Conservation (phyloP, 92 coral and sea anemone genomes). For the Hydrozoanthus gracilis region DNA sequence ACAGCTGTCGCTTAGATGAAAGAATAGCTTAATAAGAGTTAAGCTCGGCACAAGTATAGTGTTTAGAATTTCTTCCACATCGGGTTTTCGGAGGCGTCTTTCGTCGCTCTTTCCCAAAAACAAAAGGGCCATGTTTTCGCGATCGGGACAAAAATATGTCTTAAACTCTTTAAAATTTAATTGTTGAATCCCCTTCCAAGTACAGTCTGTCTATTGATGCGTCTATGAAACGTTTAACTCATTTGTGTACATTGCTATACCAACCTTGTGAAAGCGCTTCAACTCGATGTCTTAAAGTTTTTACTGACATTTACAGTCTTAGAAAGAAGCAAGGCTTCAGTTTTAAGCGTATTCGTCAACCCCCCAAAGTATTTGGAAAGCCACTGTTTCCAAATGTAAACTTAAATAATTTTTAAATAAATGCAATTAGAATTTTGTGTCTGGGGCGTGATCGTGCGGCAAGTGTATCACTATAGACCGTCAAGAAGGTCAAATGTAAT, state of each 20-base stretch:
- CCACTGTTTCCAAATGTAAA: constrained; percentile 47
- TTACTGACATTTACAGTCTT: neutral
- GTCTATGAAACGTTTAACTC: constrained; percentile 20
- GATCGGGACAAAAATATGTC: neutral
- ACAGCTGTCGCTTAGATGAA: constrained; percentile 42
- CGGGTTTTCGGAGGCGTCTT: neutral
- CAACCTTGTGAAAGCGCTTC: constrained; percentile 16
- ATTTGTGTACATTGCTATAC: neutral
- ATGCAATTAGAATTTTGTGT: constrained; percentile 44
- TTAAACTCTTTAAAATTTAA: constrained; percentile 20
- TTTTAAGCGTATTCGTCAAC: neutral
- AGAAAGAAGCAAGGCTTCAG: no score
- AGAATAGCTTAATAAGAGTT: constrained; percentile 31
- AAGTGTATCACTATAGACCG: constrained; percentile 26
- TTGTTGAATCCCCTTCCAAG: neutral
- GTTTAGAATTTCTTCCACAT: constrained; percentile 7
- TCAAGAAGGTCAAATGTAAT: constrained; percentile 41
- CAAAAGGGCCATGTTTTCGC: constrained; percentile 22
- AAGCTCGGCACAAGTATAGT: constrained; percentile 9
- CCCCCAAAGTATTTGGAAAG: constrained; percentile 7
- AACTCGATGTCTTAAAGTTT: neutral
- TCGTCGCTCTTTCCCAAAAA: neutral
- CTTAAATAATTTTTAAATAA: constrained; percentile 51
- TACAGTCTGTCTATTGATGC: constrained; percentile 21
- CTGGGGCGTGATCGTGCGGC: constrained; percentile 35